A percentile compares a stretch with the other conserved stretches of the same genome.
Evolutionary conservation across 2,797 vertebrate genomes (phyloP).

Genomic region (Tinamus major): DNA sequence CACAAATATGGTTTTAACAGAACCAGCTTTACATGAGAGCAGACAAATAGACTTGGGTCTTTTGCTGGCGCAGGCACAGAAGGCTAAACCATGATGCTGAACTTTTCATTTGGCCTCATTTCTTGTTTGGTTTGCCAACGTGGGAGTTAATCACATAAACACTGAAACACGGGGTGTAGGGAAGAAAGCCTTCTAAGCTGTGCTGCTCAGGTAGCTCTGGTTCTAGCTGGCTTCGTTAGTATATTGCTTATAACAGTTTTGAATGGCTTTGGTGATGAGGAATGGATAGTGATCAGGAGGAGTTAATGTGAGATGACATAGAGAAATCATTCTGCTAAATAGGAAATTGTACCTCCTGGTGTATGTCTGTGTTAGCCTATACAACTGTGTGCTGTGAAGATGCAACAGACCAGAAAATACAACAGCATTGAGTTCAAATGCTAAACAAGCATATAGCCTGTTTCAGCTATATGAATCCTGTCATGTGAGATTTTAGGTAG

Average conservation of each 20-base stretch:
- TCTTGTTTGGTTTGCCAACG: slow-evolving; percentile 40
- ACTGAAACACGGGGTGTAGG: slow-evolving; percentile 20
- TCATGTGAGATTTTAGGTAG: not conserved
- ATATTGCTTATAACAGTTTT: not conserved
- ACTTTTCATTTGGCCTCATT: slow-evolving; percentile 57
- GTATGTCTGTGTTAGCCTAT: slow-evolving; percentile 4
- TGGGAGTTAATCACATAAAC: slow-evolving; percentile 58
- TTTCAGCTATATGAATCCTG: slow-evolving; percentile 21
- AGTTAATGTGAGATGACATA: not conserved
- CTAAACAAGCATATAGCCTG: not conserved
- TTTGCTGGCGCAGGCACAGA: slow-evolving; percentile 23
- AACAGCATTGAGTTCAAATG: not conserved
- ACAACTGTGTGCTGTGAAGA: not conserved
- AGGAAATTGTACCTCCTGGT: slow-evolving; percentile 12
- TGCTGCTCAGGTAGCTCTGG: not conserved
- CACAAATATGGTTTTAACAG: not conserved
- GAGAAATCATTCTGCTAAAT: not conserved
- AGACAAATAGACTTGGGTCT: slow-evolving; percentile 12
- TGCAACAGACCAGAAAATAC: not conserved
- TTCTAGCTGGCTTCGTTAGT: not conserved
- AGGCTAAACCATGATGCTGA: not conserved
- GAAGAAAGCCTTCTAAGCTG: not conserved
- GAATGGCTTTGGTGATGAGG: not conserved
- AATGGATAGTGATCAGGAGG: slow-evolving; percentile 22
- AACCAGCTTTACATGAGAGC: not conserved